Conservation (phyloP, 2,113 vertebrate genomes). For the Peromyscus californicus region DNA sequence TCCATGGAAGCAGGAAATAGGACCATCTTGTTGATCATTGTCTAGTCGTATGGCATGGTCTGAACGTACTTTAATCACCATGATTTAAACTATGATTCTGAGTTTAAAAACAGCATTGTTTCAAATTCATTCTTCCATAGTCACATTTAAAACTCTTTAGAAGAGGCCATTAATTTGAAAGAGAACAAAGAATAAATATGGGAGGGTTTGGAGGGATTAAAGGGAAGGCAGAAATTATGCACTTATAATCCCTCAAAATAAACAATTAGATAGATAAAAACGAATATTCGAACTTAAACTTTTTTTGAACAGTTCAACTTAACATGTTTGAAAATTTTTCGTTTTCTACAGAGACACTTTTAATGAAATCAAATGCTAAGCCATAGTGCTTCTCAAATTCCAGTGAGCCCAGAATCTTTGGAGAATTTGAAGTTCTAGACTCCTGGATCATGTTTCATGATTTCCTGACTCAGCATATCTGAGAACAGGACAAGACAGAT, state of each 20-base stretch:
- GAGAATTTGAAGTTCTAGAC: slow-evolving; percentile 8
- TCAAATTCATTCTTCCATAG: neutral
- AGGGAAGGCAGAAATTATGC: neutral
- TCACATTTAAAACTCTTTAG: slow-evolving; percentile 33
- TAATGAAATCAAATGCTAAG: neutral
- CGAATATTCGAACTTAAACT: neutral
- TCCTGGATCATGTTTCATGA: neutral
- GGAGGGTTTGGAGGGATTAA: neutral
- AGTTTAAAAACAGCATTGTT: neutral
- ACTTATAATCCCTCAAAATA: neutral
- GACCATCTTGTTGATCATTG: neutral
- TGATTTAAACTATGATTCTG: slow-evolving; percentile 1
- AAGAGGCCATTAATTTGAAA: neutral
- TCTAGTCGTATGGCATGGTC: neutral
- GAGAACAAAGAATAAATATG: neutral
- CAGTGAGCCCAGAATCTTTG: neutral
- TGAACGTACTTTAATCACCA: neutral
- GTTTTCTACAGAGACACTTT: neutral
- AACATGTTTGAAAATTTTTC: neutral
- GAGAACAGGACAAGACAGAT: neutral
- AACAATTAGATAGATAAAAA: neutral
- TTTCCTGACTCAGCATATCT: neutral
- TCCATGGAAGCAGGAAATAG: neutral
- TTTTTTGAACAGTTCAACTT: neutral
- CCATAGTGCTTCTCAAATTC: neutral